A percentile compares a stretch with the other conserved stretches of the same genome.
Evolutionary conservation across 2,797 vertebrate genomes (phyloP).

Genomic region (Myotis pilosus): DNA sequence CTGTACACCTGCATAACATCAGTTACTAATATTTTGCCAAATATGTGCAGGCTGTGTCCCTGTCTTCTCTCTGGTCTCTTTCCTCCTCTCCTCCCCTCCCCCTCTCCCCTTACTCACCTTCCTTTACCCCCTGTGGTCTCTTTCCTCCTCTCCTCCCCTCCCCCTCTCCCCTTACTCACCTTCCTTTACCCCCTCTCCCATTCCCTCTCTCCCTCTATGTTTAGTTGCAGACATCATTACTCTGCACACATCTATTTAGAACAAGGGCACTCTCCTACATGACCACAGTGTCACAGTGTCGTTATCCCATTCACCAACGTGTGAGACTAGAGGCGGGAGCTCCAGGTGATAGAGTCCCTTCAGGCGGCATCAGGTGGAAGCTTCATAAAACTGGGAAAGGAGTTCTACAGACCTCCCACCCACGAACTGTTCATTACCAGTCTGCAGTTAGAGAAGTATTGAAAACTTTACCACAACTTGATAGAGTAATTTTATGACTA

Average conservation of each 20-base stretch:
- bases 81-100: not conserved
- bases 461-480: not conserved
- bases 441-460: not conserved
- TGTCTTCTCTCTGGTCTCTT: too few relatives aligned
- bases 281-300: not conserved
- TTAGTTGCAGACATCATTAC: not conserved
- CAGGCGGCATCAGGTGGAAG: not conserved
- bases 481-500: not conserved
- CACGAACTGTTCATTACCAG: not conserved
- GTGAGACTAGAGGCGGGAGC: not conserved
- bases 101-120: not conserved
- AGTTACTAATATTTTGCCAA: not conserved
- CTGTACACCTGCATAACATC: not conserved
- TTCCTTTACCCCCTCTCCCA: too few relatives aligned
- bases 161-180: not conserved
- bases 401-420: not conserved
- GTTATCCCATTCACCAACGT: not conserved
- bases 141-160: not conserved
- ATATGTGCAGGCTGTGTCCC: not conserved
- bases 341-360: not conserved
- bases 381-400: not conserved
- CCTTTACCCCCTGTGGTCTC: too few relatives aligned
- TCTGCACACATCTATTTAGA: not conserved
- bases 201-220: not conserved
- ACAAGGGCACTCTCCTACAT: not conserved